phyloP scores from a whole-genome alignment of 2,797 vertebrate species.

The Tangara arthus region DNA sequence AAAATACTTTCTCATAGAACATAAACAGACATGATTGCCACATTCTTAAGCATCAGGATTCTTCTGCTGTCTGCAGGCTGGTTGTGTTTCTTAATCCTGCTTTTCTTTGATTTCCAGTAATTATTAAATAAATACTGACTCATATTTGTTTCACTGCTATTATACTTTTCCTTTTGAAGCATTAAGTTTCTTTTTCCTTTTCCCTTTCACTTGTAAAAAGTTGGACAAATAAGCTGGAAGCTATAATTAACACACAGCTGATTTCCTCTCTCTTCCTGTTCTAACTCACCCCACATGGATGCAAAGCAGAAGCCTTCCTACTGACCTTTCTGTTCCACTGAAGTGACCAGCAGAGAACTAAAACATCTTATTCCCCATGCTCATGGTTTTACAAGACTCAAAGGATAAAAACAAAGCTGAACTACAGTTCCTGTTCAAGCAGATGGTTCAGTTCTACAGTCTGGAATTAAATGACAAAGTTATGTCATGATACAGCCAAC shows the following conservation, averaged over 20 bases:
- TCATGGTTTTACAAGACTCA: background rate
- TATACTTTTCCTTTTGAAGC: background rate
- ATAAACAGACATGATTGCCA: conserved; percentile 12
- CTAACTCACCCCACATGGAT: background rate
- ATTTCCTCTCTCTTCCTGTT: background rate
- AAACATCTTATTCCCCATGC: background rate
- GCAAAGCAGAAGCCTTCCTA: background rate
- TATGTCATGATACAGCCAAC: background rate
- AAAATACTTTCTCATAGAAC: conserved; percentile 49
- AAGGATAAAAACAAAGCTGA: conserved; percentile 2
- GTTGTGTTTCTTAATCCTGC: conserved; percentile 14
- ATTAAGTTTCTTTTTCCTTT: background rate
- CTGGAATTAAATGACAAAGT: background rate
- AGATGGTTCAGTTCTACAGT: background rate
- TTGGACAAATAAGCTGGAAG: conserved; percentile 10
- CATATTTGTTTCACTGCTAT: background rate
- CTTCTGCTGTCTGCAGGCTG: conserved; percentile 19
- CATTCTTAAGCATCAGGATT: background rate
- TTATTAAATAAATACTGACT: conserved; percentile 68
- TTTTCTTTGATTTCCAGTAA: conserved; percentile 56
- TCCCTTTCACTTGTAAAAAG: background rate
- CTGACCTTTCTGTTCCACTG: background rate
- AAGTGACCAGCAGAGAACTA: background rate
- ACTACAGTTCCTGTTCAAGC: background rate
- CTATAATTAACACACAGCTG: background rate